These are phyloP conservation scores for Cynopterus brachyotis DNA, from an alignment of 2,113 vertebrate species.

Conservation along the genomic window DNA sequence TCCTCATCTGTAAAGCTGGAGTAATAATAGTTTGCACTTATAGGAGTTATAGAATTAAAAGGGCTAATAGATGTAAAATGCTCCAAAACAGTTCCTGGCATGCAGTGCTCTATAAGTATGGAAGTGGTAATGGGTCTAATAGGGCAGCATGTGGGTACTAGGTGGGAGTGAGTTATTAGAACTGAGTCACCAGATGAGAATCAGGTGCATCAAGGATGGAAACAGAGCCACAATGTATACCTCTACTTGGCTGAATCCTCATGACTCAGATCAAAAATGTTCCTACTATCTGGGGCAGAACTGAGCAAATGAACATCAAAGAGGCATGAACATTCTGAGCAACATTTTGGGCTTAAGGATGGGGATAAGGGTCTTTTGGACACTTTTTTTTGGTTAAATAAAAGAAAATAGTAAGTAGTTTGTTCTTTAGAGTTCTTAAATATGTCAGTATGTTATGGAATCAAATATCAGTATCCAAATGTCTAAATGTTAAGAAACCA, in stretches of 20 bases:
- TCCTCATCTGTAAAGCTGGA: neutral
- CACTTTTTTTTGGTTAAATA: neutral
- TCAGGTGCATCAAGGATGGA: neutral
- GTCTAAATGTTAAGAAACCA: neutral
- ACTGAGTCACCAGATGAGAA: neutral
- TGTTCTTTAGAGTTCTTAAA: neutral
- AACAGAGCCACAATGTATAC: neutral
- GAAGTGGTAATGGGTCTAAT: neutral
- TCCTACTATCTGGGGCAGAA: neutral
- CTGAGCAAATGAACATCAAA: neutral
- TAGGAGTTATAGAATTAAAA: neutral
- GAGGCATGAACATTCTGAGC: neutral
- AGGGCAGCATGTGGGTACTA: neutral
- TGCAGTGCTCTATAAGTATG: neutral
- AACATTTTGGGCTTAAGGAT: neutral
- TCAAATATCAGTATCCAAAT: conserved; percentile 4
- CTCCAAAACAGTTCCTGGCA: neutral
- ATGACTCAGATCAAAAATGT: neutral
- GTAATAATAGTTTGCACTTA: neutral
- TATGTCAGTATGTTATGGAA: neutral
- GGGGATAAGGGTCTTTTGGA: neutral
- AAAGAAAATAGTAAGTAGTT: neutral
- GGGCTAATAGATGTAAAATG: neutral
- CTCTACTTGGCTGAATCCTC: neutral
- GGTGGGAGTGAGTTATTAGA: neutral